Conservation (phyloP, 1,140 invertebrate genomes). For the Conus ventricosus region DNA sequence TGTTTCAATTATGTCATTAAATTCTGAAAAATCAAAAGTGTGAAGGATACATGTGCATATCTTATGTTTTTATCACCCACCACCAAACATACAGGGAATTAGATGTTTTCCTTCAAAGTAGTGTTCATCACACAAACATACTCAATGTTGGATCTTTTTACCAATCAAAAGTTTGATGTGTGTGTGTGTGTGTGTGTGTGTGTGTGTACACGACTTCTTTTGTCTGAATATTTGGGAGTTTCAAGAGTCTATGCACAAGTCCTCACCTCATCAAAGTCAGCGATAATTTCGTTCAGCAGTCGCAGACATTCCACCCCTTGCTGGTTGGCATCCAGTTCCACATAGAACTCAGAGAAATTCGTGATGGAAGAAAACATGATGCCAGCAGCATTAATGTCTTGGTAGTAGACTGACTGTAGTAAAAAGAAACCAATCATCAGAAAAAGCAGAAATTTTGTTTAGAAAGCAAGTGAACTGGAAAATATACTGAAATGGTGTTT, state of each 20-base stretch:
- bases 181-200: background rate
- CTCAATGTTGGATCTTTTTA: no score
- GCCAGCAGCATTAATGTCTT: constrained; percentile 92
- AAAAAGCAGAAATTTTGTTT: background rate
- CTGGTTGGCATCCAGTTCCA: constrained; percentile 91
- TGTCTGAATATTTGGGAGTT: background rate
- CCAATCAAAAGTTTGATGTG: background rate
- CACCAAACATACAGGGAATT: background rate
- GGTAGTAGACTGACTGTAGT: constrained; percentile 92
- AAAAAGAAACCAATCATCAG: constrained; percentile 17
- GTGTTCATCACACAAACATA: background rate
- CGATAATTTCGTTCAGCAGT: constrained; percentile 97
- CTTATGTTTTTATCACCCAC: no score
- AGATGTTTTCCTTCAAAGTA: background rate
- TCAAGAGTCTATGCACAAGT: no score
- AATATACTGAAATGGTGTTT: no score
- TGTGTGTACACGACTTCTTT: background rate
- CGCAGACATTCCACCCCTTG: constrained; percentile 96
- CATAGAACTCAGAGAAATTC: constrained; percentile 97
- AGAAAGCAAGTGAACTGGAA: no score
- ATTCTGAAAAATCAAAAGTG: no score
- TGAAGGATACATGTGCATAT: no score
- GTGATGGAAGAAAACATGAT: constrained; percentile 97
- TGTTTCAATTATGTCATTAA: no score
- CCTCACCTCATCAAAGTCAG: constrained; percentile 89